Percentiles rank a stretch among this genome's conserved stretches.
phyloP scores from a whole-genome alignment of 2,888 invertebrate species.

The Drosophila koepferae region DNA sequence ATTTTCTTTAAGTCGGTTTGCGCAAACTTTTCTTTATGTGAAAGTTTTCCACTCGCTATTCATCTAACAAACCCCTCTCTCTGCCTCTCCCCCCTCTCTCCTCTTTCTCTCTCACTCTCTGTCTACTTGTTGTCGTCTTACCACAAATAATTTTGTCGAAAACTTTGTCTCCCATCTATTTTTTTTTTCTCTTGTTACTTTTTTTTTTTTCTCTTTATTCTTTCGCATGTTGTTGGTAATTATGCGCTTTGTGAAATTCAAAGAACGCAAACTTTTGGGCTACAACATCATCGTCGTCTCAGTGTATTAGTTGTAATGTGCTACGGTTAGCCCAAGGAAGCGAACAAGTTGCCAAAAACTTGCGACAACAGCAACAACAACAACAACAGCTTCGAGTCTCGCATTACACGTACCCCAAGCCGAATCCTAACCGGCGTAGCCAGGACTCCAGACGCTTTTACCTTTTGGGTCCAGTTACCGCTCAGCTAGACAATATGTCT shows the following conservation, averaged over 20 bases:
- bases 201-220: slow-evolving; percentile 17
- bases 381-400: slow-evolving; percentile 44
- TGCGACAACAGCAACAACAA: slow-evolving; percentile 52
- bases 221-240: slow-evolving; percentile 74
- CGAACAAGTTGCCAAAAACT: slow-evolving; percentile 72
- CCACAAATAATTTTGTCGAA: slow-evolving; percentile 76
- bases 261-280: slow-evolving; percentile 70
- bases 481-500: slow-evolving; percentile 70
- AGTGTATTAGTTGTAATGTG: slow-evolving; percentile 77
- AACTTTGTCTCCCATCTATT: slow-evolving; percentile 62
- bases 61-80: slow-evolving; percentile 13
- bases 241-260: slow-evolving; percentile 75
- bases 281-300: slow-evolving; percentile 66
- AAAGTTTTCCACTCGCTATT: slow-evolving; percentile 68
- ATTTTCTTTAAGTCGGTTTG: slow-evolving; percentile 79
- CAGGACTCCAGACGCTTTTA: slow-evolving; percentile 19
- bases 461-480: slow-evolving; percentile 38
- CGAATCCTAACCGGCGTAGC: neutral
- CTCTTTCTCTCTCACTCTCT: slow-evolving; percentile 6
- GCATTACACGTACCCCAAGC: slow-evolving; percentile 35
- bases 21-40: slow-evolving; percentile 76
- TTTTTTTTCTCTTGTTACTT: slow-evolving; percentile 15
- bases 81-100: neutral
- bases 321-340: slow-evolving; percentile 58
- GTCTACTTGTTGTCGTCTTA: slow-evolving; percentile 58